phyloP scores from a whole-genome alignment of 2,113 vertebrate species.

The Gymnocephalus cernua region DNA sequence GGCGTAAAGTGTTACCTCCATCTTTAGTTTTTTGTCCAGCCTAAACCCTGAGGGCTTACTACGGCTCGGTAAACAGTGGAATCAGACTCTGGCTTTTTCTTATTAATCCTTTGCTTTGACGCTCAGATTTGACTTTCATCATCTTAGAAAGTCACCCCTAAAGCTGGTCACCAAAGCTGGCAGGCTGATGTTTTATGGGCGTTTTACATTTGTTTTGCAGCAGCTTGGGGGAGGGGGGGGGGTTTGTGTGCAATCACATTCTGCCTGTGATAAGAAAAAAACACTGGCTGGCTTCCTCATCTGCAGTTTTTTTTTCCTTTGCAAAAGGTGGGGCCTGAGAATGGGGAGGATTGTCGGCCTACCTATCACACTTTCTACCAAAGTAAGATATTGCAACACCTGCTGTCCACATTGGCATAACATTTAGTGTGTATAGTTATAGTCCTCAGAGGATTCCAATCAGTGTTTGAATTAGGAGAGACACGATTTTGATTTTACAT shows the following conservation, averaged over 20 bases:
- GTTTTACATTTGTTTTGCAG: conserved; percentile 35
- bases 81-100: not conserved
- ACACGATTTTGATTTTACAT: no score
- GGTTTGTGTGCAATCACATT: conserved; percentile 19
- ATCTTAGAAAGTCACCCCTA: conserved; percentile 26
- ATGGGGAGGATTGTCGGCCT: not conserved
- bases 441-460: not conserved
- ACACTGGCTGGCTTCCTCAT: conserved; percentile 1
- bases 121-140: conserved; percentile 51
- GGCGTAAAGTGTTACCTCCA: not conserved
- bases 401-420: not conserved
- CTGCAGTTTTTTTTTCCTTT: not conserved
- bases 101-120: conserved; percentile 38
- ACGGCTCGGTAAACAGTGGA: conserved; percentile 17
- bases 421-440: not conserved
- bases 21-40: conserved; percentile 19
- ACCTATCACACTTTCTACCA: not conserved
- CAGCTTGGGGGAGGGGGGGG: conserved; percentile 20
- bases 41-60: conserved; percentile 32
- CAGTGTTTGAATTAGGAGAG: no score
- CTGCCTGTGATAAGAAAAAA: not conserved
- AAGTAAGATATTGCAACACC: not conserved
- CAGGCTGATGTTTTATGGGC: conserved; percentile 17
- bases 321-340: not conserved
- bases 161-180: conserved; percentile 29